These are phyloP conservation scores for Piaya cayana DNA, from an alignment of 2,113 vertebrate genomes.

Conservation along the genomic window DNA sequence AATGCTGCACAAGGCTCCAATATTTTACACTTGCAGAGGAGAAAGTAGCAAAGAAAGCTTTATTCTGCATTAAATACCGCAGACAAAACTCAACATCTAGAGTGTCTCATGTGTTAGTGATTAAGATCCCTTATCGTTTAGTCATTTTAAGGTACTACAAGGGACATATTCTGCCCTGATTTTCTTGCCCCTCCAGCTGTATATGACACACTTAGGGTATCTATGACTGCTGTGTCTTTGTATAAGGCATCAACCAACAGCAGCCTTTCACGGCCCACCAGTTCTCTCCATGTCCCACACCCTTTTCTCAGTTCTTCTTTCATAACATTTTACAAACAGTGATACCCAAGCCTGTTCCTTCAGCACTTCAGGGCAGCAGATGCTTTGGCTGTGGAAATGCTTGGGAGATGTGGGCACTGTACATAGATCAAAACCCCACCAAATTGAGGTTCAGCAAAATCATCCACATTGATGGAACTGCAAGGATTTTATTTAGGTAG, in stretches of 20 bases:
- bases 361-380: not conserved
- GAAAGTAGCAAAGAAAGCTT: conserved; percentile 23
- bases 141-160: conserved; percentile 35
- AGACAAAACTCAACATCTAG: conserved; percentile 38
- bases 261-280: not conserved
- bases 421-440: not conserved
- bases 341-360: not conserved
- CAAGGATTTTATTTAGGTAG: not conserved
- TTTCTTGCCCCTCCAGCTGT: not conserved
- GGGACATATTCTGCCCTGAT: not conserved
- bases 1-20: not conserved
- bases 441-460: not conserved
- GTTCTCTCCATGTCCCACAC: not conserved
- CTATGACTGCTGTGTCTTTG: not conserved
- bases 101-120: conserved; percentile 16
- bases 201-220: not conserved
- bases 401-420: not conserved
- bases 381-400: not conserved
- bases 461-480: not conserved
- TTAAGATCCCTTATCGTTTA: conserved; percentile 19
- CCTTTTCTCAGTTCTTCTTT: not conserved
- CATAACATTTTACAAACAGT: not conserved
- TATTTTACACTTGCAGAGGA: conserved; percentile 18
- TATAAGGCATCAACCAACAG: not conserved
- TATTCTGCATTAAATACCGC: conserved; percentile 32